Evolutionary conservation across 1,140 invertebrate species (phyloP).

Genomic region (Manduca sexta): DNA sequence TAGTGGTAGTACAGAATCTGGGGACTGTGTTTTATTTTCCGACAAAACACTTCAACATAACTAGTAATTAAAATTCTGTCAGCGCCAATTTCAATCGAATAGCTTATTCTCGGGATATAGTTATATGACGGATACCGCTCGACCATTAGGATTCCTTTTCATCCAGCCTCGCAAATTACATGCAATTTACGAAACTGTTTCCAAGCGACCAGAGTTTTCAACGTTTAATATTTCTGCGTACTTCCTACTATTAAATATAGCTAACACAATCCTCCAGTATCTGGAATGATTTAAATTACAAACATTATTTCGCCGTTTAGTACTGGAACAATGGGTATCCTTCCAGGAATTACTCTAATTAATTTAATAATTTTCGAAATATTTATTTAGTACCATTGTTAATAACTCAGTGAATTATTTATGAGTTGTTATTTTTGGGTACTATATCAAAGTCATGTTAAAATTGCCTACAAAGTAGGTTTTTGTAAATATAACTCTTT

Average conservation of each 20-base stretch:
- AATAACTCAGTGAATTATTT: no score
- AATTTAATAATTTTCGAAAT: no score
- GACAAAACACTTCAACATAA: no score
- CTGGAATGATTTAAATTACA: conserved; percentile 19
- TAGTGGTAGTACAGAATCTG: not conserved
- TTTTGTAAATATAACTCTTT: no score
- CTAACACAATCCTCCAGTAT: conserved; percentile 10
- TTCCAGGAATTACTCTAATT: not conserved
- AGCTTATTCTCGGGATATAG: conserved; percentile 18
- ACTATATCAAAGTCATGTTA: no score
- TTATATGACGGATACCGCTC: conserved; percentile 25
- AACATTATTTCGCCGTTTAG: not conserved
- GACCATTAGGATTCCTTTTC: conserved; percentile 45
- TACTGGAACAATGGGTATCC: not conserved
- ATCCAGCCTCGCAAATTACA: conserved; percentile 43
- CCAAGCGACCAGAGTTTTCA: conserved; percentile 37
- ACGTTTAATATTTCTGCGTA: conserved; percentile 40
- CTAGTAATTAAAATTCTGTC: no score
- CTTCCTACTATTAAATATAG: conserved; percentile 8
- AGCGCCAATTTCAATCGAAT: conserved; percentile 10
- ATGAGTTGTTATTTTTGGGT: no score
- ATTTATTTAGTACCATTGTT: no score
- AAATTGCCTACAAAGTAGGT: no score
- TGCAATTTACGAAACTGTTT: conserved; percentile 44
- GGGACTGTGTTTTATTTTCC: no score